Conservation (phyloP, 1,140 invertebrate genomes). For the Oscheius sp. region DNA sequence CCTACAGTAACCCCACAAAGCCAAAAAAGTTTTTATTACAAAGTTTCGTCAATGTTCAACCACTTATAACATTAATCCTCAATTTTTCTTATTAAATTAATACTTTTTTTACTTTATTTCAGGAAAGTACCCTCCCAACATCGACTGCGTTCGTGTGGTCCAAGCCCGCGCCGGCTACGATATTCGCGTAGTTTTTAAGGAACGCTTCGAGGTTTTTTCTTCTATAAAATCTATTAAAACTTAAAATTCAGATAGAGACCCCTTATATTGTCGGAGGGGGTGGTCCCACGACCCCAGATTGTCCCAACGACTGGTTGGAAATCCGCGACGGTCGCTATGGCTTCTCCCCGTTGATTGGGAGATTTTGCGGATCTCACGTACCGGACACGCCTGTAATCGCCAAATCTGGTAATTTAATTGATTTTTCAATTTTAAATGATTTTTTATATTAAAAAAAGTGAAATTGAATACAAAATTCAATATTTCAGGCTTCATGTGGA, state of each 20-base stretch:
- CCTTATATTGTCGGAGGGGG: not conserved
- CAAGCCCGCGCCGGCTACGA: conserved; percentile 16
- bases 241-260: not conserved
- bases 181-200: conserved; percentile 19
- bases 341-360: conserved; percentile 40
- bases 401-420: conserved; percentile 31
- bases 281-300: not conserved
- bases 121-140: conserved; percentile 20
- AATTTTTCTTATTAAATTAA: not conserved
- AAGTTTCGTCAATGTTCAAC: no score
- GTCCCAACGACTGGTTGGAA: conserved; percentile 20
- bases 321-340: conserved; percentile 40
- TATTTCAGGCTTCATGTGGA: conserved; percentile 27
- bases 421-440: not conserved
- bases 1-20: no score
- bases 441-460: not conserved
- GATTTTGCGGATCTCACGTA: conserved; percentile 31
- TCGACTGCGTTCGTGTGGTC: conserved; percentile 30
- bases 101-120: not conserved
- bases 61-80: no score
- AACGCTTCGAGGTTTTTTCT: conserved; percentile 18
- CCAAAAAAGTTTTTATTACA: no score
- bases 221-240: not conserved
- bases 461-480: not conserved
- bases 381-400: conserved; percentile 29